These are phyloP conservation scores for Rhagium mordax DNA, from an alignment of 2,888 invertebrate species.

Conservation along the genomic window DNA sequence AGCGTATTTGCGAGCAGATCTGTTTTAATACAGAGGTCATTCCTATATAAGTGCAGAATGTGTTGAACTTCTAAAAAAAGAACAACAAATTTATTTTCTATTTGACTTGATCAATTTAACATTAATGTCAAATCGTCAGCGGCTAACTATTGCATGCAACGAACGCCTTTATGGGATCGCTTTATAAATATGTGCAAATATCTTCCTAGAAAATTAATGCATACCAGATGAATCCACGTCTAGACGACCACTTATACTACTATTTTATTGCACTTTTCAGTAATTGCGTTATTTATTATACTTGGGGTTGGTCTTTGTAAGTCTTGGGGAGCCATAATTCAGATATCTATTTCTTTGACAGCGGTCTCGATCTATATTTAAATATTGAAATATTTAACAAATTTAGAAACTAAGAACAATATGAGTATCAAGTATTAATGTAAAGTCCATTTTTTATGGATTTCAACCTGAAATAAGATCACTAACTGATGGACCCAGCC, in stretches of 20 bases:
- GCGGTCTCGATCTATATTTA: not conserved
- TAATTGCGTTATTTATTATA: slow-evolving; percentile 23
- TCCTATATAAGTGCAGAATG: not conserved
- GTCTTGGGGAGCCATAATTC: not conserved
- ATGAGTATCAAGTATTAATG: too few species aligned
- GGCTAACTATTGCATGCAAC: not conserved
- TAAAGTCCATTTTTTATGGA: too few species aligned
- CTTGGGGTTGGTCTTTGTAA: not conserved
- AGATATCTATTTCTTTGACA: not conserved
- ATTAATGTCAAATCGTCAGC: slow-evolving; percentile 9
- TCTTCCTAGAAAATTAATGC: slow-evolving; percentile 23
- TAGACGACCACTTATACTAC: slow-evolving; percentile 25
- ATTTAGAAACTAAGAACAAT: too few species aligned
- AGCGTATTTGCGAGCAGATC: too few species aligned
- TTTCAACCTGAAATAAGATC: too few species aligned
- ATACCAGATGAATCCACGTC: slow-evolving; percentile 19
- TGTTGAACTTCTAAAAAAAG: not conserved
- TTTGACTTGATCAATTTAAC: slow-evolving; percentile 11
- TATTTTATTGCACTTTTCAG: slow-evolving; percentile 18
- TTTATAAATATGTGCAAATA: slow-evolving; percentile 23
- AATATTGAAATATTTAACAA: not conserved
- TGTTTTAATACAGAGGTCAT: not conserved
- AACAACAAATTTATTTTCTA: slow-evolving; percentile 17
- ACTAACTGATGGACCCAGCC: too few species aligned
- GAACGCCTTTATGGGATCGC: not conserved